Percentiles rank a stretch among this genome's conserved stretches.
Evolutionary conservation across 2,797 vertebrate genomes (phyloP).

Genomic region (Babyrousa celebensis): DNA sequence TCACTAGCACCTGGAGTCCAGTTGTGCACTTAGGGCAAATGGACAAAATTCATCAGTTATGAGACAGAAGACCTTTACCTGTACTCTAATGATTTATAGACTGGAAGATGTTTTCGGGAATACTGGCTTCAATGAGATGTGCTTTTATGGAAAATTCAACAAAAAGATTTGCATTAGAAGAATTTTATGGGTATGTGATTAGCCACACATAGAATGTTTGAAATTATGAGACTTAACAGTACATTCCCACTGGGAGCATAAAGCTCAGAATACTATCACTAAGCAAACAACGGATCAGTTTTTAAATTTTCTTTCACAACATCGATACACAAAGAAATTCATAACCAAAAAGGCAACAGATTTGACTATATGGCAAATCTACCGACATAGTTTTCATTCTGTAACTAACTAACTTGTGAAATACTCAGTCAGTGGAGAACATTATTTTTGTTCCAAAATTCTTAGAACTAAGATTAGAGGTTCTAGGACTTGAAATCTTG

Average conservation of each 20-base stretch:
- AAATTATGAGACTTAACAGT: not conserved
- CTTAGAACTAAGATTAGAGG: not conserved
- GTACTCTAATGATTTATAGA: conserved; percentile 13
- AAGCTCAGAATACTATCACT: not conserved
- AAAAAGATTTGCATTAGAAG: conserved; percentile 39
- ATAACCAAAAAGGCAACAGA: conserved; percentile 32
- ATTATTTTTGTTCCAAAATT: conserved; percentile 19
- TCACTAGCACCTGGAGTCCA: not conserved
- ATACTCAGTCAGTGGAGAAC: not conserved
- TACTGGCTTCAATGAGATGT: not conserved
- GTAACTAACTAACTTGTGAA: conserved; percentile 23
- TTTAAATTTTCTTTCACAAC: conserved; percentile 27
- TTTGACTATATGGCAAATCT: conserved; percentile 6
- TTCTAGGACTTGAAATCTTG: conserved; percentile 50
- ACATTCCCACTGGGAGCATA: not conserved
- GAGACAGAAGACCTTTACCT: not conserved
- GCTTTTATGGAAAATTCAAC: not conserved
- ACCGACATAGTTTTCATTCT: conserved; percentile 33
- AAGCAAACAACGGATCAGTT: not conserved
- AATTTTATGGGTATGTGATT: not conserved
- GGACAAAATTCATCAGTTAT: not conserved
- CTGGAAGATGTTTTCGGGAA: conserved; percentile 27
- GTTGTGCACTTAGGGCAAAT: not conserved
- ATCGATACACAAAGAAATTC: conserved; percentile 32
- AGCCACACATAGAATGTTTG: not conserved